These are phyloP conservation scores for Ruditapes philippinarum DNA, from an alignment of 1,140 invertebrate species.

Conservation along the genomic window DNA sequence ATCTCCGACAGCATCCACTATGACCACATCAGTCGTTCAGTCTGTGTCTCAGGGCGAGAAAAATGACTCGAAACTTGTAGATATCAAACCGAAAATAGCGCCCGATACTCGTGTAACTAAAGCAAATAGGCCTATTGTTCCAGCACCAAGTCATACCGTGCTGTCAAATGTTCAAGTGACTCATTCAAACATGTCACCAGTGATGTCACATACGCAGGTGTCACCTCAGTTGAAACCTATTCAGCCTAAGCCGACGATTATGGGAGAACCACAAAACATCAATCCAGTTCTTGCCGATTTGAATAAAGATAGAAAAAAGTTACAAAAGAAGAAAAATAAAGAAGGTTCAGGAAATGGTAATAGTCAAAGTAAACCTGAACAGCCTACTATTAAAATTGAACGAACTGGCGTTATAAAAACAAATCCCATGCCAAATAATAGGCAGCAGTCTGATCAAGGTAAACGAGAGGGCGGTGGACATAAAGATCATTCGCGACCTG, in stretches of 20 bases:
- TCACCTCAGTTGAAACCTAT: slow-evolving; percentile 85
- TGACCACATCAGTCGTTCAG: neutral
- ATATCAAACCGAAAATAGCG: slow-evolving; percentile 47
- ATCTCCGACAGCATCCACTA: neutral
- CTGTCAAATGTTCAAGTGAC: slow-evolving; percentile 73
- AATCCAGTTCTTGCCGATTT: slow-evolving; percentile 84
- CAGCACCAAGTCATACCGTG: slow-evolving; percentile 77
- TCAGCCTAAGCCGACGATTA: slow-evolving; percentile 86
- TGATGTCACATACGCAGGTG: slow-evolving; percentile 75
- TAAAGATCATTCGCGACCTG: slow-evolving; percentile 17
- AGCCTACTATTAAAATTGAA: slow-evolving; percentile 76
- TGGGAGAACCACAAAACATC: slow-evolving; percentile 83
- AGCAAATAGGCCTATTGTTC: slow-evolving; percentile 82
- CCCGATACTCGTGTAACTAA: slow-evolving; percentile 43
- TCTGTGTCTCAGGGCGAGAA: slow-evolving; percentile 42
- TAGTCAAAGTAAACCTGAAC: slow-evolving; percentile 49
- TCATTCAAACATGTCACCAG: slow-evolving; percentile 75
- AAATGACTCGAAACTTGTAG: slow-evolving; percentile 47
- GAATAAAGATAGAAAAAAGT: slow-evolving; percentile 83
- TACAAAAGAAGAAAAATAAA: slow-evolving; percentile 86
- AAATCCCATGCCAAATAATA: slow-evolving; percentile 73
- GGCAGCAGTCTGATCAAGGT: neutral
- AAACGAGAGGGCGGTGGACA: slow-evolving; percentile 13
- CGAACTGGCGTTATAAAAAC: slow-evolving; percentile 84
- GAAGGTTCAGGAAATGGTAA: slow-evolving; percentile 73